Evolutionary conservation across 1,140 invertebrate genomes (phyloP).

Genomic region (Dreissena polymorpha): DNA sequence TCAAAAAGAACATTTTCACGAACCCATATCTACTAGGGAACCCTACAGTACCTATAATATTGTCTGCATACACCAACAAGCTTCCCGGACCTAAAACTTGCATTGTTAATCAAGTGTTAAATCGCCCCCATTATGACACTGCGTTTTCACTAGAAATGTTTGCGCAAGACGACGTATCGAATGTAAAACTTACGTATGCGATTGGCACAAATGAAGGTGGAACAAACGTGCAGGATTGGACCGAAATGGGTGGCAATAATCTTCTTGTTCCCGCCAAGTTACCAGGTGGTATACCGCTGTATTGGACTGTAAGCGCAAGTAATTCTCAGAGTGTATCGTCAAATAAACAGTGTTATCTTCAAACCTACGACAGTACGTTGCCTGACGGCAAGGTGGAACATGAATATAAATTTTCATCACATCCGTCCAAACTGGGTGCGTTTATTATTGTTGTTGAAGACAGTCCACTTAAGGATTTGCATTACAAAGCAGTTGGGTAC

Average conservation of each 20-base stretch:
- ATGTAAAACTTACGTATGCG: conserved; percentile 33
- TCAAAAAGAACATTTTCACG: conserved; percentile 32
- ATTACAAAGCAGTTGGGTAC: conserved; percentile 41
- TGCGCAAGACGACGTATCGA: conserved; percentile 33
- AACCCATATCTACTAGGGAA: conserved; percentile 6
- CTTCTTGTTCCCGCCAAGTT: conserved; percentile 25
- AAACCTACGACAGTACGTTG: conserved; percentile 39
- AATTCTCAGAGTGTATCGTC: conserved; percentile 27
- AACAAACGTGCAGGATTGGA: conserved; percentile 28
- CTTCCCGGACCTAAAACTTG: conserved; percentile 17
- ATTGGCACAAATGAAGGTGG: conserved; percentile 42
- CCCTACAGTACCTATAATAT: conserved; percentile 1
- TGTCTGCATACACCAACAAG: conserved; percentile 14
- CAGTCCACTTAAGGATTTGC: conserved; percentile 21
- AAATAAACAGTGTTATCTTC: conserved; percentile 11
- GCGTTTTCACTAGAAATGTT: conserved; percentile 35
- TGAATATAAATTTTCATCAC: conserved; percentile 29
- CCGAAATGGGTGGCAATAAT: conserved; percentile 24
- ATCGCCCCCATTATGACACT: conserved; percentile 29
- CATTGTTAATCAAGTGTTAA: conserved; percentile 18
- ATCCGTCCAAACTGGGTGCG: conserved; percentile 23
- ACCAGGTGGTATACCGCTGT: conserved; percentile 28
- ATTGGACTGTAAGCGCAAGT: conserved; percentile 35
- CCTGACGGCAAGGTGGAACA: conserved; percentile 33
- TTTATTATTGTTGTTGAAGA: conserved; percentile 37